Evolutionary conservation across 2,888 invertebrate genomes (phyloP), one percentile per base, ranked within the genome.

Genomic region (Euspilapteryx auroguttella): DNA sequence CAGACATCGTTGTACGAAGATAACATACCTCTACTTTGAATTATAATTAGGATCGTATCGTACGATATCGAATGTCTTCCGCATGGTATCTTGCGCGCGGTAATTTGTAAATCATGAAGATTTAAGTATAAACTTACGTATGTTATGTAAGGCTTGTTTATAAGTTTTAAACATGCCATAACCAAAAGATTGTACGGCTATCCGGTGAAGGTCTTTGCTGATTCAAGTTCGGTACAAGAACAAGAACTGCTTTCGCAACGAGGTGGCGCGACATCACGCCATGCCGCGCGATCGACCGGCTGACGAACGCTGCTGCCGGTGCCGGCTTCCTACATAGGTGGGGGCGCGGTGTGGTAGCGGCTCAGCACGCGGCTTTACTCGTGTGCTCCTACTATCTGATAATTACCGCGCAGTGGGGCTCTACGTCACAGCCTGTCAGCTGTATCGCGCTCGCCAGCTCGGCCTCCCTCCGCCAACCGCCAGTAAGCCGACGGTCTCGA

Each of bases 201-300:
- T n/a, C n/a, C n/a, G n/a, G n/a, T n/a, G n/a, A n/a, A n/a, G n/a
- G n/a, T n/a, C n/a, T n/a, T n/a, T n/a, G n/a, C n/a, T n/a, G n/a
- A n/a, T n/a, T n/a, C n/a, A n/a, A n/a, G n/a, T n/a, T n/a, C n/a
- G n/a, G n/a, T n/a, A n/a, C n/a, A n/a, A n/a, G n/a, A n/a, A n/a
- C n/a, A n/a, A n/a, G n/a, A n/a, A n/a, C n/a, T 17, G 17, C 5
- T 17, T 17, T 5, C 8, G 5, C 5, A 6, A 17, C 17, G 17
- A 5, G 17, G 17, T 17, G 17, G 17, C 8, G 57, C 48, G 45
- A 42, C 44, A 58, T 64, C 62, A 69, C 71, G 73, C 71, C 69
- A 73, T 49, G 51, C 50, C 64, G 52, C 53, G 53, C 64, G 55
- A 65, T 58, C 48, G 48, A 45, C 52, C 46, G 40, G 38, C n/a